Evolutionary conservation across 2,797 vertebrate species (phyloP).

Genomic region (Acestrorhynchus altus): DNA sequence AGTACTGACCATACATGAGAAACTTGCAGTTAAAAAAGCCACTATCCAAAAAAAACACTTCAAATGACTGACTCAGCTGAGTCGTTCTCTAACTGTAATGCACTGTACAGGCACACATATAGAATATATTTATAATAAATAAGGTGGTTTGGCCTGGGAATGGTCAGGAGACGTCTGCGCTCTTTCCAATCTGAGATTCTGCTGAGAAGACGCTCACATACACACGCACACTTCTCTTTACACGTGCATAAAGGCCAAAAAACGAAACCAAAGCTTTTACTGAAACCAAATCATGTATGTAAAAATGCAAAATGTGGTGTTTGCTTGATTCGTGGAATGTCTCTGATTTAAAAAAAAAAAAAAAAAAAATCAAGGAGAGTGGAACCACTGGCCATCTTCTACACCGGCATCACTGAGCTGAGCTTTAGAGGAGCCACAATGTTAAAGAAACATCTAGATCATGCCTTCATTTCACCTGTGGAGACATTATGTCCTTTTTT

Average conservation of each 20-base stretch:
- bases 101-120: slow-evolving; percentile 84
- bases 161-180: slow-evolving; percentile 60
- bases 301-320: slow-evolving; percentile 64
- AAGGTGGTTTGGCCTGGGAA: slow-evolving; percentile 75
- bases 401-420: slow-evolving; percentile 59
- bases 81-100: slow-evolving; percentile 76
- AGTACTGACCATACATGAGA: slow-evolving; percentile 67
- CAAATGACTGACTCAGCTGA: slow-evolving; percentile 73
- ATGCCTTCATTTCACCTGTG: slow-evolving; percentile 22
- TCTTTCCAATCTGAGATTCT: slow-evolving; percentile 63
- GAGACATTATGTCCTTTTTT: neutral
- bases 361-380: slow-evolving; percentile 25
- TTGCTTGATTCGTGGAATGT: slow-evolving; percentile 69
- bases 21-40: slow-evolving; percentile 68
- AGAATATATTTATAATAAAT: slow-evolving; percentile 83
- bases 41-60: slow-evolving; percentile 76
- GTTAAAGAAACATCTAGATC: slow-evolving; percentile 19
- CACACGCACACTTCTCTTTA: slow-evolving; percentile 47
- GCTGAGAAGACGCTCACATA: slow-evolving; percentile 51
- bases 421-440: slow-evolving; percentile 44
- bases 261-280: slow-evolving; percentile 47
- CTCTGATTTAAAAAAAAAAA: slow-evolving; percentile 55
- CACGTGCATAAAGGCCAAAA: slow-evolving; percentile 66
- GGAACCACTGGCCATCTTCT: slow-evolving; percentile 45
- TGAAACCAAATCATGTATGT: slow-evolving; percentile 42